A percentile compares a stretch with the other conserved stretches of the same genome.
Evolutionary conservation across 2,888 invertebrate genomes (phyloP).

Genomic region (Cristatella mucedo): DNA sequence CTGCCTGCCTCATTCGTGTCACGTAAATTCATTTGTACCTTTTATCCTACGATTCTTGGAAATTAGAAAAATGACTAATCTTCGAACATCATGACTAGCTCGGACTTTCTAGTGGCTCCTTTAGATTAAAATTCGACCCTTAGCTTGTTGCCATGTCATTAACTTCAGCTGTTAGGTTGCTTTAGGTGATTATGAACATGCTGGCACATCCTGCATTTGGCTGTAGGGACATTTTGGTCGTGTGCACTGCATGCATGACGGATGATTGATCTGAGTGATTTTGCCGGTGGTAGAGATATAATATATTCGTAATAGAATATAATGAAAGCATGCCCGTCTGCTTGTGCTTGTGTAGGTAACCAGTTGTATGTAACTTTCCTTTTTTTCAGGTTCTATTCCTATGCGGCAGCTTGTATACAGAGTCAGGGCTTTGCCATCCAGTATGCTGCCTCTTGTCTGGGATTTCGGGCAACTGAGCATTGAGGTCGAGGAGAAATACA

Average conservation of each 20-base stretch:
- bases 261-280: background rate
- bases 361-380: background rate
- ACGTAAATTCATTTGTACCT: no score
- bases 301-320: background rate
- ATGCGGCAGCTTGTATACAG: conserved; percentile 32
- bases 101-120: no score
- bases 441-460: conserved; percentile 31
- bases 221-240: background rate
- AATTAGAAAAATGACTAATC: no score
- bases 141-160: no score
- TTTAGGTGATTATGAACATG: no score
- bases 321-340: background rate
- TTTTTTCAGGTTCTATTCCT: conserved; percentile 22
- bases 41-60: no score
- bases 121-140: no score
- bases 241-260: background rate
- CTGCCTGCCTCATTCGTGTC: no score
- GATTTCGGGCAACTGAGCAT: conserved; percentile 30
- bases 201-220: background rate
- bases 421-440: conserved; percentile 30
- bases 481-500: conserved; percentile 25
- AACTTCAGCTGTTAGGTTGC: no score
- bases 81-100: no score
- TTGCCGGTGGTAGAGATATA: no score
- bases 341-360: no score